Evolutionary conservation across 1,140 invertebrate genomes (phyloP).

Genomic region (Stenopsyche tienmushanensis): DNA sequence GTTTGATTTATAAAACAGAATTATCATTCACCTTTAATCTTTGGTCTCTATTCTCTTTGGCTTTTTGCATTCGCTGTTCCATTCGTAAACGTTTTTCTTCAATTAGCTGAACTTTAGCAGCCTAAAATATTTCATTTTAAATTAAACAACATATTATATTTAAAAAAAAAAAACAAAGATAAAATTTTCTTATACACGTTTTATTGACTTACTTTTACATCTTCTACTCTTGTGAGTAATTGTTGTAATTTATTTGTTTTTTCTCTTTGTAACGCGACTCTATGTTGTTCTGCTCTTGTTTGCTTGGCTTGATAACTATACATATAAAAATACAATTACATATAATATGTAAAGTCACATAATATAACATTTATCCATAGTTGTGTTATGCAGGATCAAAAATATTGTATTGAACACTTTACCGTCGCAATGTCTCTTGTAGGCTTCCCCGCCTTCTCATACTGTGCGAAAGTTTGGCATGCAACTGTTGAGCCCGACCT

Average conservation of each 20-base stretch:
- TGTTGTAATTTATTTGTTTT: slow-evolving; percentile 84
- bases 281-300: slow-evolving; percentile 75
- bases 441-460: slow-evolving; percentile 75
- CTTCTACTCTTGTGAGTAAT: slow-evolving; percentile 84
- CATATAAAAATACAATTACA: neutral
- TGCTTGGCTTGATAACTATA: slow-evolving; percentile 83
- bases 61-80: slow-evolving; percentile 82
- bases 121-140: slow-evolving; percentile 43
- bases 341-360: neutral
- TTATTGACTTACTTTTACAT: slow-evolving; percentile 67
- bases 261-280: slow-evolving; percentile 79
- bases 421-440: slow-evolving; percentile 69
- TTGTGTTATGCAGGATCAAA: no score
- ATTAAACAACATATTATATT: slow-evolving; percentile 6
- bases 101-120: slow-evolving; percentile 81
- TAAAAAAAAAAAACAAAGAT: slow-evolving; percentile 11
- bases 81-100: slow-evolving; percentile 82
- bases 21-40: slow-evolving; percentile 54
- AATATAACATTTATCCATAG: neutral
- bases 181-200: slow-evolving; percentile 3
- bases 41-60: slow-evolving; percentile 87
- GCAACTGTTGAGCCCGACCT: slow-evolving; percentile 85
- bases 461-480: slow-evolving; percentile 91
- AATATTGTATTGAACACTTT: no score
- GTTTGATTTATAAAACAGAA: no score